Evolutionary conservation across 1,140 invertebrate species (phyloP), one percentile per base, ranked within the genome.

Genomic region (Drosophila takahashii): DNA sequence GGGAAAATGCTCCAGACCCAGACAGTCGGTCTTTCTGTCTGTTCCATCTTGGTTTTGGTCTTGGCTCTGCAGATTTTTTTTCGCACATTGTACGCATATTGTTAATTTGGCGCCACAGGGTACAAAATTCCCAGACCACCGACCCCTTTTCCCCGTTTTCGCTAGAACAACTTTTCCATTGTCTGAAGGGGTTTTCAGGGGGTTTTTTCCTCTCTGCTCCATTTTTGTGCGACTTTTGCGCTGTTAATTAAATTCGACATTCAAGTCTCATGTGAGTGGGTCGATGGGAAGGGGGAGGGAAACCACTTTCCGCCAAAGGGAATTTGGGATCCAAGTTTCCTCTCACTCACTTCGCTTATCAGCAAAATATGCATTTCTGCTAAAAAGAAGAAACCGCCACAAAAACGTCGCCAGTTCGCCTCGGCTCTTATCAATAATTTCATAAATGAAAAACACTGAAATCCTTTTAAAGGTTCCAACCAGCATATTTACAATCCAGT

Each of bases 161-260:
- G 4, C 34, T 22, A 0, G 27, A 27, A 41, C 9, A 42, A 53
- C 50, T 78, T 71, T 65, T 52, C 44, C 59, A 65, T 78, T 64
- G 75, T 56, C 52, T 70, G 58, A 37, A 60, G 48, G 58, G 62
- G 54, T 44, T 81, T 62, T 80, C 37, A 41, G 13, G 45, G 44
- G 22, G 29, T 53, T 72, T 57, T 72, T 34, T 58, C 39, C 41
- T 60, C 39, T 53, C 36, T 41, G 61, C 41, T 61, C 77, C 62
- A 54, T 87, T 79, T 76, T 67, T 75, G 48, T 48, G 65, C 75
- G 71, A 89, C 71, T 83, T 83, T 79, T 83, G 72, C 74, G 52
- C 83, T 87, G 79, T 87, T 87, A 87, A 87, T 87, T 87, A 87
- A 87, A 87, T 87, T 89, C 84, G 76, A 87, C 83, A 89, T 52